Percentiles rank a stretch among this genome's conserved stretches.
phyloP scores from a whole-genome alignment of 2,888 invertebrate species.

The Sclerodermus sp. region DNA sequence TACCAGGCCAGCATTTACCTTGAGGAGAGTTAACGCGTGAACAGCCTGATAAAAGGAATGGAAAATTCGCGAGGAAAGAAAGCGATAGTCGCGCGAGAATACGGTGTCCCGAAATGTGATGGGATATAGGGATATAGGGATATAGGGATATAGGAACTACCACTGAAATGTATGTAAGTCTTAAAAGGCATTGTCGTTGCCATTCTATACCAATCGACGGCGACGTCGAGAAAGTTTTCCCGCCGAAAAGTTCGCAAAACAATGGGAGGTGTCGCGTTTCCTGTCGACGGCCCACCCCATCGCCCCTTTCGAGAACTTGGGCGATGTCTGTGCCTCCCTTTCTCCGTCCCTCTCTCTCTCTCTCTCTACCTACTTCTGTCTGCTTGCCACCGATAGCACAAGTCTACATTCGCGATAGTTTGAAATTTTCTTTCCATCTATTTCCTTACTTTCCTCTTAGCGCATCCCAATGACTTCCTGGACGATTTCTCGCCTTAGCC shows the following conservation, averaged over 20 bases:
- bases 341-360: constrained; percentile 10
- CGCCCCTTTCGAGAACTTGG: not conserved
- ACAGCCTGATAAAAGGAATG: too few species aligned
- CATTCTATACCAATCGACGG: constrained; percentile 11
- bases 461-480: too few species aligned
- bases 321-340: constrained; percentile 1
- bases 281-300: constrained; percentile 1
- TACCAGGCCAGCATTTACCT: too few species aligned
- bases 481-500: too few species aligned
- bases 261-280: constrained; percentile 17
- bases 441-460: constrained; percentile 18
- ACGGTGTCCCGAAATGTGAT: too few species aligned
- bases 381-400: constrained; percentile 31
- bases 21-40: too few species aligned
- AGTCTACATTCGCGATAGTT: constrained; percentile 37
- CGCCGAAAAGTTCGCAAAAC: constrained; percentile 38
- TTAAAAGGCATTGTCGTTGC: constrained; percentile 26
- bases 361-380: constrained; percentile 18
- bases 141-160: constrained; percentile 1
- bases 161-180: constrained; percentile 28
- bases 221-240: constrained; percentile 27
- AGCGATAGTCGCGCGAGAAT: too few species aligned
- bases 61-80: too few species aligned
- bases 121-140: not conserved
- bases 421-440: constrained; percentile 21